Percentiles rank a stretch among this genome's conserved stretches.
phyloP scores from a whole-genome alignment of 2,113 vertebrate species.

The Vidua macroura region DNA sequence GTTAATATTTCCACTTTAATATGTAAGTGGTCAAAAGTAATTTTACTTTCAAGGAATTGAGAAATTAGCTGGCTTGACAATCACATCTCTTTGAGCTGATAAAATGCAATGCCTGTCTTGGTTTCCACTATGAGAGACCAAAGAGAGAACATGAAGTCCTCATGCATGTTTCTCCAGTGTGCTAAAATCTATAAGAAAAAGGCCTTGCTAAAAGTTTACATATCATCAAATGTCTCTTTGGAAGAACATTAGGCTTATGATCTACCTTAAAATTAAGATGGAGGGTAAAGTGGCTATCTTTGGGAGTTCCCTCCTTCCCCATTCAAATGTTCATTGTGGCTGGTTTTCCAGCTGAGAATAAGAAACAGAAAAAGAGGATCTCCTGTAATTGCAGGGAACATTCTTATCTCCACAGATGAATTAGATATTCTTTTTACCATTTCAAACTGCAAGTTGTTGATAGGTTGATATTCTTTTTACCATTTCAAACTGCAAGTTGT shows the following conservation, averaged over 20 bases:
- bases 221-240: neutral
- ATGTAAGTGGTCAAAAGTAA: neutral
- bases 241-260: neutral
- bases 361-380: neutral
- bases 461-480: no score
- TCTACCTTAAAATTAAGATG: neutral
- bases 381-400: neutral
- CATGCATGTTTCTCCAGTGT: neutral
- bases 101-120: neutral
- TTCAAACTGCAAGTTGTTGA: neutral
- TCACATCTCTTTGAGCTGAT: neutral
- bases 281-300: neutral
- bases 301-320: neutral
- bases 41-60: neutral
- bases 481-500: no score
- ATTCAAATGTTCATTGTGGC: neutral
- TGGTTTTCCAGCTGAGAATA: neutral
- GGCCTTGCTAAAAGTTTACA: neutral
- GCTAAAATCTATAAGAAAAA: neutral
- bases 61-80: neutral
- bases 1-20: neutral
- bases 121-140: neutral
- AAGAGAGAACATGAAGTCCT: neutral
- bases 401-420: neutral
- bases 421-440: neutral